Conservation (phyloP, 2,888 invertebrate genomes). For the Galeopsomyia nigrocyanea region DNA sequence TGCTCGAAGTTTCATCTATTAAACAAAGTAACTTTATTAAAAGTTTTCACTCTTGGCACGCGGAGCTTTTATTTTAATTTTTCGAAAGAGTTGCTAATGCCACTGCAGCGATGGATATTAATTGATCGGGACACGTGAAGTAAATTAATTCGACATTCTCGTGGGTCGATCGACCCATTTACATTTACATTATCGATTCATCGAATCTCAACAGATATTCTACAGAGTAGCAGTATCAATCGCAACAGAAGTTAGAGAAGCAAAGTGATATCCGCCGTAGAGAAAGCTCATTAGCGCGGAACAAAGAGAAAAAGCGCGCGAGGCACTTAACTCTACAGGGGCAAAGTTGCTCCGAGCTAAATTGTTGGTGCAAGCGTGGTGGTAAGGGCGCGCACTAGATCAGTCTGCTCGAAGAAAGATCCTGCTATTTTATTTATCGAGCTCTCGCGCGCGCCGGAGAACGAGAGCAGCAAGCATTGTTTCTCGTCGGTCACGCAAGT, state of each 20-base stretch:
- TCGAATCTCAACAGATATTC: too few relatives aligned
- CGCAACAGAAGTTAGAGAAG: too few relatives aligned
- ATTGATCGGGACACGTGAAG: too few relatives aligned
- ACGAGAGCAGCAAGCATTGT: background rate
- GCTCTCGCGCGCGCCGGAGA: background rate
- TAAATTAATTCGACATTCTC: too few relatives aligned
- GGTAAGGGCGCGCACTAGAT: constrained; percentile 12
- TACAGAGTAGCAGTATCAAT: too few relatives aligned
- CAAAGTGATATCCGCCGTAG: too few relatives aligned
- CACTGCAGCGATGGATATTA: too few relatives aligned
- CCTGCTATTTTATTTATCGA: constrained; percentile 30
- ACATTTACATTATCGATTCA: background rate
- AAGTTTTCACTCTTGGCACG: background rate
- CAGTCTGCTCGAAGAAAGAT: background rate
- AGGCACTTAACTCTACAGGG: background rate
- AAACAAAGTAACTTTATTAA: constrained; percentile 17
- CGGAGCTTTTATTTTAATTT: too few relatives aligned
- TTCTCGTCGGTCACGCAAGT: background rate
- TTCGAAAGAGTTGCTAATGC: too few relatives aligned
- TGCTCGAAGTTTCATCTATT: constrained; percentile 7
- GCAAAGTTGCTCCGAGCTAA: constrained; percentile 6
- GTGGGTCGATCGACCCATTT: background rate
- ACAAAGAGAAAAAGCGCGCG: constrained; percentile 2
- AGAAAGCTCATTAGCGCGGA: too few relatives aligned
- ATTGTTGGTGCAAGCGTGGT: constrained; percentile 13